Base-by-base conservation (phyloP, 2,888 invertebrate species). In the Drosophila formosana region DNA sequence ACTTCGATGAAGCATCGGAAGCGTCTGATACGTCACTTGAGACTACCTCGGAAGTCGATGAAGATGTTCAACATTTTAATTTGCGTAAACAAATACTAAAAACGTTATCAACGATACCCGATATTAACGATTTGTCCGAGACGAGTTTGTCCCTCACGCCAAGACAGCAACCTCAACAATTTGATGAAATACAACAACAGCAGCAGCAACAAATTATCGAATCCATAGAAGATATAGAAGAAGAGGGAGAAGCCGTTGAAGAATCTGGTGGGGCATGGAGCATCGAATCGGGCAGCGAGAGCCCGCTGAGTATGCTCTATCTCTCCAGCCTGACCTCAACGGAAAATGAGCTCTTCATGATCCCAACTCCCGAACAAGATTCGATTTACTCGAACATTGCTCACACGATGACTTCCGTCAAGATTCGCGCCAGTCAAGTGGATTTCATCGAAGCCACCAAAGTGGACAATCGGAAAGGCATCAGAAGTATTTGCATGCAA, bases 51-150 rank as follows among this genome's bases (percentile, higher is more conserved):
- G n/a, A n/a, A 0, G 9, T 4, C 0, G n/a, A 13, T 0, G 7
- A 4, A 3, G 30, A 55, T 1, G 4, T 0, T 4, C n/a, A 37
- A 5, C 0, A 11, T 5, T 4, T 37, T 4, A n/a, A 4, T 3
- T 0, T 23, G 4, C 57, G 75, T 2, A 23, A 23, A 8, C 6
- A 9, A 0, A 18, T 67, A 0, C 4, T 41, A 0, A 8, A 7
- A 0, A 0, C 26, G 1, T 6, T 74, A 18, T 18, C 18, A 0
- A n/a, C 0, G 8, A 3, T 72, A 0, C 72, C 72, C 6, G 53
- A 72, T 8, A 51, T 72, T 4, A 9, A 26, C 8, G 55, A 75
- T 0, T 5, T 72, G 4, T 58, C 69, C 1, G 69, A 55, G 0
- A 34, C 9, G 0, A 63, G 41, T 6, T 51, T 13, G 11, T 9